phyloP scores from a whole-genome alignment of 1,140 invertebrate species.

The Eupristina koningsbergeri region DNA sequence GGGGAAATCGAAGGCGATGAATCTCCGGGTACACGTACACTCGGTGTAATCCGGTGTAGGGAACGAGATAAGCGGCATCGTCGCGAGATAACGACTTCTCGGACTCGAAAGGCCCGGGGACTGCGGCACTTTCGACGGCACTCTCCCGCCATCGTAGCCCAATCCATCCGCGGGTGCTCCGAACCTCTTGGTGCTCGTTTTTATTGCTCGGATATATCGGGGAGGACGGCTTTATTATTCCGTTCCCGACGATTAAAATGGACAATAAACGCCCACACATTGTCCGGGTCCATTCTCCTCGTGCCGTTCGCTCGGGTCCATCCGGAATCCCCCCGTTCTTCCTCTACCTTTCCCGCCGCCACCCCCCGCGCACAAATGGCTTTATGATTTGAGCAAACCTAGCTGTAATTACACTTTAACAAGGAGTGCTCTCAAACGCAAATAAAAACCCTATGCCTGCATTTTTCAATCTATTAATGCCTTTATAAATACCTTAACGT shows the following conservation, averaged over 20 bases:
- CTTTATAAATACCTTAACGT: neutral
- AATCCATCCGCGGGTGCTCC: no score
- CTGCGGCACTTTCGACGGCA: no score
- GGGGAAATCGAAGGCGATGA: conserved; percentile 42
- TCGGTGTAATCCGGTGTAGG: conserved; percentile 45
- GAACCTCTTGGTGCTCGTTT: neutral
- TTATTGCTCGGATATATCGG: neutral
- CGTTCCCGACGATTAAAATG: neutral
- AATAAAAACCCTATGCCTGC: neutral
- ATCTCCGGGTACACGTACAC: conserved; percentile 31
- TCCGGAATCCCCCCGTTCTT: neutral
- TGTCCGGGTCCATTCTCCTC: neutral
- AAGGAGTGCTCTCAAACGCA: neutral
- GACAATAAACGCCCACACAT: neutral
- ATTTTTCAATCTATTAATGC: neutral
- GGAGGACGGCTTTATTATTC: neutral
- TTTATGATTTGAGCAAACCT: neutral
- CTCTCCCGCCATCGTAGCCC: no score
- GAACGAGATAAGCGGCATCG: conserved; percentile 43
- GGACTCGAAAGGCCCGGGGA: no score
- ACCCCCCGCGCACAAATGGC: no score
- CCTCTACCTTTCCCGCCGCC: no score
- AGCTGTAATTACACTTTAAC: neutral
- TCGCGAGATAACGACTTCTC: conserved; percentile 33
- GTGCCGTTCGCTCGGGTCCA: neutral